A percentile compares a stretch with the other conserved stretches of the same genome.
Evolutionary conservation across 2,797 vertebrate genomes (phyloP).

Genomic region (Eulemur coronatus): DNA sequence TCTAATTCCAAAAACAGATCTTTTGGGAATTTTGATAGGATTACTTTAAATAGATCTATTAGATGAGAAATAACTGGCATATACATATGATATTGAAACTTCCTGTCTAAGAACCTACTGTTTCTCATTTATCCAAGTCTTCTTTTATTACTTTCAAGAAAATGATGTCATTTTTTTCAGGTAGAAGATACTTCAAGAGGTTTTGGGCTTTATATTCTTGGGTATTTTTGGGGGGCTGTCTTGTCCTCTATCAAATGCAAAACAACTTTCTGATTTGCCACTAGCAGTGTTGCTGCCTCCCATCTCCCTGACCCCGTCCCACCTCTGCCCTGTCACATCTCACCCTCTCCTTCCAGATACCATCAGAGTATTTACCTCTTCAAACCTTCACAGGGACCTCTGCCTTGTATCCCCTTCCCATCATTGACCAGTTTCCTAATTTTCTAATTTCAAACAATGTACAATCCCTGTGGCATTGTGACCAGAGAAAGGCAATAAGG

Average conservation of each 20-base stretch:
- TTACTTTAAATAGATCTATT: not conserved
- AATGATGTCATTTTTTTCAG: not conserved
- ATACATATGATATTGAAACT: not conserved
- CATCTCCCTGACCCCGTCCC: not conserved
- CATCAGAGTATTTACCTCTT: not conserved
- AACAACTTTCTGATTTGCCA: not conserved
- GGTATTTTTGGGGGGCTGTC: not conserved
- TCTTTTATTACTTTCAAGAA: not conserved
- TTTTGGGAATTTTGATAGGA: not conserved
- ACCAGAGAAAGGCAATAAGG: not conserved
- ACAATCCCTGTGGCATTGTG: not conserved
- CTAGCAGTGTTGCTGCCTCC: not conserved
- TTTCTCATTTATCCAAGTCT: not conserved
- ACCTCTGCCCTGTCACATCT: not conserved
- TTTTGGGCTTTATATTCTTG: not conserved
- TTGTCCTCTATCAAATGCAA: not conserved
- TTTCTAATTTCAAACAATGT: not conserved
- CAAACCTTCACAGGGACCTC: not conserved
- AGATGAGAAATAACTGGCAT: not conserved
- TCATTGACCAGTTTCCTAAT: not conserved
- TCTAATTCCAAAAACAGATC: not conserved
- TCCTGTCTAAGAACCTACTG: not conserved
- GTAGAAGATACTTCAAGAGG: not conserved
- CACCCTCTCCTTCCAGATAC: not conserved
- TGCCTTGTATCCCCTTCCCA: not conserved